A percentile compares a stretch with the other conserved stretches of the same genome.
phyloP scores from a whole-genome alignment of 2,888 invertebrate species.

The Homarus gammarus region DNA sequence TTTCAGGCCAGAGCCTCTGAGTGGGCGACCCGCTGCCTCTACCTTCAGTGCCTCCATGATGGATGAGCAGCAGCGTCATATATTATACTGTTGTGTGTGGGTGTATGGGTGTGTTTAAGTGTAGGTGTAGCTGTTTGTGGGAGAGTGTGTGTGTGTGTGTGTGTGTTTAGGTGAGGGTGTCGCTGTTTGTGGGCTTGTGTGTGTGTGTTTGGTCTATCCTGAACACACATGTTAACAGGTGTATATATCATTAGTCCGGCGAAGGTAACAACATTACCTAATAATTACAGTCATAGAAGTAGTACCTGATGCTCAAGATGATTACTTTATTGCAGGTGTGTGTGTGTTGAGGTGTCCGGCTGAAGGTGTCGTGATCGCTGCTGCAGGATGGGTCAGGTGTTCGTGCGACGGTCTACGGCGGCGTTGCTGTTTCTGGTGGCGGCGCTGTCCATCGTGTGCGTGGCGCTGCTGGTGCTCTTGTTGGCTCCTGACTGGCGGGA shows the following conservation, averaged over 20 bases:
- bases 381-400: conserved; percentile 66
- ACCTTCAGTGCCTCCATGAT: neutral
- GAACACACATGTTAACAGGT: neutral
- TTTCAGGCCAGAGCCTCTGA: neutral
- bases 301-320: no score
- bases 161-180: no score
- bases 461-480: conserved; percentile 63
- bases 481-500: conserved; percentile 51
- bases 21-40: neutral
- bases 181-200: no score
- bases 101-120: neutral
- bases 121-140: conserved; percentile 8
- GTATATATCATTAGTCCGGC: neutral
- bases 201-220: neutral
- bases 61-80: neutral
- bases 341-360: neutral
- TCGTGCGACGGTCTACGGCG: conserved; percentile 67
- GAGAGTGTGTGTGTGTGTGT: conserved; percentile 6
- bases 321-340: neutral
- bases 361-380: neutral
- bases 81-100: neutral
- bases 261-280: neutral
- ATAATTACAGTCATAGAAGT: neutral
- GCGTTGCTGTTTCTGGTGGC: conserved; percentile 63
- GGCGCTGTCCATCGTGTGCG: conserved; percentile 43